Base-by-base conservation (phyloP, 2,888 invertebrate species). In the Thumatha senex region DNA sequence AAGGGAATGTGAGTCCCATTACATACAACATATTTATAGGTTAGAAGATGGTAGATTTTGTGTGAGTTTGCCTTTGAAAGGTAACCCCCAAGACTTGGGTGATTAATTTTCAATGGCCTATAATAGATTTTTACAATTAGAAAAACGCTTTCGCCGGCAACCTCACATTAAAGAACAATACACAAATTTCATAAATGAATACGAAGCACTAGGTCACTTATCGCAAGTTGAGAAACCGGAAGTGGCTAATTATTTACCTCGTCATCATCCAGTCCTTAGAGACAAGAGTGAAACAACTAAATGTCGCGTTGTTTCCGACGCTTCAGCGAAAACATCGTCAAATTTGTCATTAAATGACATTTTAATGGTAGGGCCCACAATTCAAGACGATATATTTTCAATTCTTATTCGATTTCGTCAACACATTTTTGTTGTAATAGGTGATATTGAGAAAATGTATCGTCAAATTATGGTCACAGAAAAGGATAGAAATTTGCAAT, bases 311-410 rank as follows among this genome's bases (percentile, higher is more conserved):
- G 43, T 44, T 5, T 48, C 43, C 12, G 43, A 48, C n/a, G 38
- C 13, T 1, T 43, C 43, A 5, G 31, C 39, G 1, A 13, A 15
- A 24, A 31, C 49, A 2, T 11, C 40, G 9, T 39, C 49, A 1
- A 40, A 39, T 7, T 1, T 18, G 7, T 49, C 44, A n/a, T n/a
- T n/a, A n/a, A n/a, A n/a, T n/a, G n/a, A n/a, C n/a, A n/a, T 29
- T 49, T 40, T 44, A n/a, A 34, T 15, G 40, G 44, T 44, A 8
- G 53, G 48, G 4, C 53, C 53, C 11, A 38, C 12, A 12, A 29
- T 55, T 12, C 55, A 56, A 40, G 51, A 56, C 31, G 35, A 34
- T n/a, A 43, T 55, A 33, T 33, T 51, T 14, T 41, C 30, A 7
- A 53, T 48, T 10, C 33, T 48, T 10, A 11, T 53, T 12, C 40